A percentile compares a stretch with the other conserved stretches of the same genome.
These are phyloP conservation scores for Scaptomyza reducta DNA, from an alignment of 2,888 invertebrate genomes.

Conservation along the genomic window DNA sequence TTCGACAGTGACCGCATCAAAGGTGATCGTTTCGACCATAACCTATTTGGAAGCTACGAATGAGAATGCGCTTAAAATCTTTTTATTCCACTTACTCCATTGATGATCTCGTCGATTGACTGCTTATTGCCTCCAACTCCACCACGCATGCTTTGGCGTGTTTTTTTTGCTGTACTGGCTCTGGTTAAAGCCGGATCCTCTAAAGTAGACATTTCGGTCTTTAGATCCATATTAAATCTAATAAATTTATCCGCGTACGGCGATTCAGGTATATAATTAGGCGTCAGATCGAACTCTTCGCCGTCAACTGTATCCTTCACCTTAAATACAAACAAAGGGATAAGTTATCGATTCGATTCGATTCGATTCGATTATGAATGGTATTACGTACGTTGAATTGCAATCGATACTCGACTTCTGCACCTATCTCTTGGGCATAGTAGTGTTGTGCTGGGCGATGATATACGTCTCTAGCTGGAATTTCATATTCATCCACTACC, in stretches of 20 bases:
- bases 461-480: neutral
- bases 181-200: slow-evolving; percentile 5
- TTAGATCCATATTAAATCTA: slow-evolving; percentile 40
- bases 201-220: slow-evolving; percentile 21
- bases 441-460: slow-evolving; percentile 16
- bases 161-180: slow-evolving; percentile 10
- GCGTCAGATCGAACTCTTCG: slow-evolving; percentile 66
- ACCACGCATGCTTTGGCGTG: slow-evolving; percentile 52
- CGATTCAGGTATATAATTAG: slow-evolving; percentile 53
- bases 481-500: accelerated
- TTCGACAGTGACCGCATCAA: neutral
- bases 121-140: slow-evolving; percentile 62
- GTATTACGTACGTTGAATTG: slow-evolving; percentile 46
- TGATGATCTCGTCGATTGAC: slow-evolving; percentile 74
- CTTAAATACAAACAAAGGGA: slow-evolving; percentile 13
- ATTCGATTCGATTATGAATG: too few species aligned
- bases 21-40: slow-evolving; percentile 37
- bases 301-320: slow-evolving; percentile 52
- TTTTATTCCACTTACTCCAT: slow-evolving; percentile 45
- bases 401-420: slow-evolving; percentile 42
- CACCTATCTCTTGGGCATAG: slow-evolving; percentile 42
- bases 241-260: slow-evolving; percentile 44
- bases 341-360: too few species aligned
- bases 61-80: too few species aligned
- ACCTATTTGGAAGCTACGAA: slow-evolving; percentile 36